Conservation (phyloP, 2,113 vertebrate species). For the Epinephelus cyanopodus region DNA sequence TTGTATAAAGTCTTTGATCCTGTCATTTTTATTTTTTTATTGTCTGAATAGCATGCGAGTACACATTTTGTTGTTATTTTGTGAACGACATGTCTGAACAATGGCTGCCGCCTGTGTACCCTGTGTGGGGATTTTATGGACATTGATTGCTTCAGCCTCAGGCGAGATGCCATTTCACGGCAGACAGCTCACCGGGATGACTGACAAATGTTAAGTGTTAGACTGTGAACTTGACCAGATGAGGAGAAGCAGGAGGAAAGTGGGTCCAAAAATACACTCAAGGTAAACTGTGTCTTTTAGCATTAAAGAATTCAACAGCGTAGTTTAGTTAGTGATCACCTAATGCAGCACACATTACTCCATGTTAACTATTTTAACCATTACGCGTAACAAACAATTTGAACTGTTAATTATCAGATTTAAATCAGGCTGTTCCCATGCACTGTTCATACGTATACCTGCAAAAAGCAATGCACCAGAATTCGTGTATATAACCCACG, state of each 20-base stretch:
- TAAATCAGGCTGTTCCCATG: too few relatives aligned
- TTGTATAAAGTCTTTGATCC: constrained; percentile 48
- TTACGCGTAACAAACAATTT: background rate
- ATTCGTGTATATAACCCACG: too few relatives aligned
- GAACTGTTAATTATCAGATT: too few relatives aligned
- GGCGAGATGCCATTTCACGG: constrained; percentile 58
- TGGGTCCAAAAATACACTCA: constrained; percentile 28
- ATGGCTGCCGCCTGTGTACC: constrained; percentile 10
- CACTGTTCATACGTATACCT: too few relatives aligned
- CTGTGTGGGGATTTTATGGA: constrained; percentile 30
- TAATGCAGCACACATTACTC: constrained; percentile 2
- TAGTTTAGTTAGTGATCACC: constrained; percentile 1
- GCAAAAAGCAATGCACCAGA: too few relatives aligned
- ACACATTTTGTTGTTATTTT: constrained; percentile 16
- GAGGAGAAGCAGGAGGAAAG: constrained; percentile 18
- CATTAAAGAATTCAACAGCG: background rate
- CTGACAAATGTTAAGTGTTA: constrained; percentile 54
- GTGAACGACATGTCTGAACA: constrained; percentile 35
- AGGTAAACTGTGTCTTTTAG: constrained; percentile 22
- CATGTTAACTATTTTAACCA: background rate
- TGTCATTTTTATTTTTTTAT: constrained; percentile 16
- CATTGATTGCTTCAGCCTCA: constrained; percentile 34
- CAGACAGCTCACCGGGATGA: constrained; percentile 51
- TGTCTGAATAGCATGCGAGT: background rate
- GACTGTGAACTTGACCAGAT: constrained; percentile 50